Evolutionary conservation across 2,888 invertebrate genomes (phyloP), one percentile per base, ranked within the genome.

Genomic region (Athripsodes cinereus): DNA sequence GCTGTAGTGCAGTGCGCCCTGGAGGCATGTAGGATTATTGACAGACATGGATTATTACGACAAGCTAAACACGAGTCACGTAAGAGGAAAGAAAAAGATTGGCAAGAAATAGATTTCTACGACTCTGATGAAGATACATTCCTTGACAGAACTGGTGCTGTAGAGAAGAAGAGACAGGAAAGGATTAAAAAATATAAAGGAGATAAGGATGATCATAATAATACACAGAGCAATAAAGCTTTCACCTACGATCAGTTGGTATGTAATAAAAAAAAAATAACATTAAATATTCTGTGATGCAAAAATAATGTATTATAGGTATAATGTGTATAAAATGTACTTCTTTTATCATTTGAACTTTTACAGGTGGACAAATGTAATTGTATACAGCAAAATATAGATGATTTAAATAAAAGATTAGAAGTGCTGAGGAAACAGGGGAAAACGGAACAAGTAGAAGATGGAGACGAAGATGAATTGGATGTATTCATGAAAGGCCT

Each of bases 81-180:
- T n/a, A 88, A 92, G 58, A 81, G 88, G 0, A 92, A 90, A 70
- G 74, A 80, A 10, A 86, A 86, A 65, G 85, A 89, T 66, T 90
- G 90, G 84, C 84, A 86, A 67, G 91, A 90, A 2, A 91, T 96
- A 68, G 97, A 96, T 72, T 95, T 82, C 70, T 95, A 94, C 71
- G 92, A 92, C 66, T 92, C 92, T 1, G 96, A 99, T 68, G 98
- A 99, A 61, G 98, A 99, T 72, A 90, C 89, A 20, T 99, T 91
- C 76, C 81, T 95, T 55, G 99, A 99, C 71, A 80, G 98, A 62
- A 99, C 99, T 0, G 98, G 97, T 1, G 85, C 87, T 57, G 85
- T 98, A 20, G 96, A 96, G 71, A 83, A 84, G 66, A 96, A 96
- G 70, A 81, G 97, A 6, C 81, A 85, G 66, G 81, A 84, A 59